phyloP scores from a whole-genome alignment of 2,113 vertebrate species.

The Illadopsis cleaveri region DNA sequence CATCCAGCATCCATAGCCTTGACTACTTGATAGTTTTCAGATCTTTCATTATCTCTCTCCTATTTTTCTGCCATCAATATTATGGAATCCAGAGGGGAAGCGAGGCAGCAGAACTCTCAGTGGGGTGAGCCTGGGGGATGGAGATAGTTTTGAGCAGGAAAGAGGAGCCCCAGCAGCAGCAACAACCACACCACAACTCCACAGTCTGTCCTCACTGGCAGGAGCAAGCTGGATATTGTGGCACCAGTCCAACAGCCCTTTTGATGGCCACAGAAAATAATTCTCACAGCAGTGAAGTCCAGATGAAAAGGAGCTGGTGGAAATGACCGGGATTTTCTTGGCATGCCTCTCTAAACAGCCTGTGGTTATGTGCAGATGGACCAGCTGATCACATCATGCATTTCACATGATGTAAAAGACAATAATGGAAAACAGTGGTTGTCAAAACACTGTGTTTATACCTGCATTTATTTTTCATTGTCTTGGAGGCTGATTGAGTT shows the following conservation, averaged over 20 bases:
- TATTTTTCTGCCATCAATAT: background rate
- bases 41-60: background rate
- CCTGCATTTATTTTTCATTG: background rate
- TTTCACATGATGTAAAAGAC: background rate
- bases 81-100: background rate
- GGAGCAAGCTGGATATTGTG: background rate
- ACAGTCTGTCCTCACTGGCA: background rate
- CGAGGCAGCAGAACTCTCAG: background rate
- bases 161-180: background rate
- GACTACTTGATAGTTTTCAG: background rate
- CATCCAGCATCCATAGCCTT: background rate
- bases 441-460: background rate
- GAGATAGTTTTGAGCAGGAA: background rate
- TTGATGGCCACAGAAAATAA: background rate
- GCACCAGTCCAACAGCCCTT: background rate
- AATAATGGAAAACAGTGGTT: background rate
- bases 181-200: background rate
- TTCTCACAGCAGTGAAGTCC: background rate
- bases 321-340: background rate
- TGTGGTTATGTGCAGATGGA: background rate
- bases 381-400: background rate
- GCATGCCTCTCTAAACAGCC: background rate
- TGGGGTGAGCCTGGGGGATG: rapidly evolving
- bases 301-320: background rate
- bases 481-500: background rate